These are phyloP conservation scores for Trissoscelio sp. DNA, from an alignment of 2,888 invertebrate genomes.

Conservation along the genomic window DNA sequence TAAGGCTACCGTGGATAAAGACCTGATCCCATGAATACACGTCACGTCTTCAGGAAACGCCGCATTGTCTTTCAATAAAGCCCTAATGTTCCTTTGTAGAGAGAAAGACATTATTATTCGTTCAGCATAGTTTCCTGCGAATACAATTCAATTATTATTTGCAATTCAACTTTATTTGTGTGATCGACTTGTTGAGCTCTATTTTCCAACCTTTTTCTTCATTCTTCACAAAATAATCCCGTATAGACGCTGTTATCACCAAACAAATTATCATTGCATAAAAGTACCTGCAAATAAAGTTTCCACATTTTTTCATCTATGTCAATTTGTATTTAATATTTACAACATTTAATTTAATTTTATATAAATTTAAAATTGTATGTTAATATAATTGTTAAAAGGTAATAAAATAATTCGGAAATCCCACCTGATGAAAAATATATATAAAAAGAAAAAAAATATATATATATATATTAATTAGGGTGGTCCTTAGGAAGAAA, in stretches of 20 bases:
- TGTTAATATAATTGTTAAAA: too few species aligned
- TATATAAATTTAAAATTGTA: too few species aligned
- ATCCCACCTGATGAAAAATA: too few species aligned
- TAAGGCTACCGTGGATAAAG: conserved; percentile 87
- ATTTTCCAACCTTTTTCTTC: conserved; percentile 77
- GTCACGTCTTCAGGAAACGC: conserved; percentile 84
- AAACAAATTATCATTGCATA: conserved; percentile 80
- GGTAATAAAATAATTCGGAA: too few species aligned
- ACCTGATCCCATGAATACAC: conserved; percentile 89
- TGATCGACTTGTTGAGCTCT: conserved; percentile 34
- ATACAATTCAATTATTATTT: conserved; percentile 63
- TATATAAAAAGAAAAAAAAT: too few species aligned
- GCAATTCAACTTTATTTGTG: conserved; percentile 52
- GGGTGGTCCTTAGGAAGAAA: too few species aligned
- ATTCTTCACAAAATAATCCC: conserved; percentile 77
- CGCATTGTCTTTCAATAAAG: conserved; percentile 85
- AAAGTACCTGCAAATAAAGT: conserved; percentile 77
- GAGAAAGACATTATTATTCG: conserved; percentile 87
- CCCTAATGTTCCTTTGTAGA: conserved; percentile 86
- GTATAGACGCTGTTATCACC: conserved; percentile 77
- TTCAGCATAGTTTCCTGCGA: conserved; percentile 80
- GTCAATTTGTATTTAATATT: too few species aligned
- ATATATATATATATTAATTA: too few species aligned
- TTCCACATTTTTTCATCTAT: not conserved
- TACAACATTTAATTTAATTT: too few species aligned